A percentile compares a stretch with the other conserved stretches of the same genome.
Evolutionary conservation across 2,888 invertebrate species (phyloP).

Genomic region (Ormyrus thymus): DNA sequence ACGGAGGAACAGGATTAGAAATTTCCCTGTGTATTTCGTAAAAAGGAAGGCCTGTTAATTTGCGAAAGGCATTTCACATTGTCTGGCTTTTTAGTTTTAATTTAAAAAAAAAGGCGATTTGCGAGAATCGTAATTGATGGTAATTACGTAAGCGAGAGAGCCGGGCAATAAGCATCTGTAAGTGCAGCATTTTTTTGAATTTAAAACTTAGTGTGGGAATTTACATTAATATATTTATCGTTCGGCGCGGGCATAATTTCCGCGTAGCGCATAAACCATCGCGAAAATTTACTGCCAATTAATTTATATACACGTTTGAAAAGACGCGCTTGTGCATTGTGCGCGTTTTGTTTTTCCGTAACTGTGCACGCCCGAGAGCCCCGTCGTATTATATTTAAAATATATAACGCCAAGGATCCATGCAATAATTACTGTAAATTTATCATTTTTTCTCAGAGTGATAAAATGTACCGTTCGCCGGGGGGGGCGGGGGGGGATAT

Average conservation of each 20-base stretch:
- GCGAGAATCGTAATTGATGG: not conserved
- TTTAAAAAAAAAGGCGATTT: not conserved
- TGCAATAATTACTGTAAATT: constrained; percentile 30
- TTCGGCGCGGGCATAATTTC: too few relatives aligned
- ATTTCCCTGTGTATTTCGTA: too few relatives aligned
- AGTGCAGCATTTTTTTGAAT: not conserved
- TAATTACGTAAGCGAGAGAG: too few relatives aligned
- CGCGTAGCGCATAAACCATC: too few relatives aligned
- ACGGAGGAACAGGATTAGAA: not conserved
- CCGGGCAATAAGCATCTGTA: too few relatives aligned
- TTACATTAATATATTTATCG: not conserved
- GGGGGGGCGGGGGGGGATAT: too few relatives aligned
- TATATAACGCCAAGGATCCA: constrained; percentile 11
- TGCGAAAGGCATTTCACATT: too few relatives aligned
- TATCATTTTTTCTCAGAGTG: constrained; percentile 10
- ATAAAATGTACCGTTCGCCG: constrained; percentile 26
- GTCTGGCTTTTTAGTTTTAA: too few relatives aligned
- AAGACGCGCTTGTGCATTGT: too few relatives aligned
- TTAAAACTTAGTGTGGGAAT: constrained; percentile 26
- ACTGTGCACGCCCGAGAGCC: not conserved
- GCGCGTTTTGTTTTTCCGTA: not conserved
- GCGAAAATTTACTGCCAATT: too few relatives aligned
- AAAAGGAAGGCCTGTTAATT: too few relatives aligned
- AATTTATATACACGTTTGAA: too few relatives aligned
- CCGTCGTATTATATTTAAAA: not conserved